These are phyloP conservation scores for Yponomeuta cagnagella DNA, from an alignment of 2,888 invertebrate species.

Conservation along the genomic window DNA sequence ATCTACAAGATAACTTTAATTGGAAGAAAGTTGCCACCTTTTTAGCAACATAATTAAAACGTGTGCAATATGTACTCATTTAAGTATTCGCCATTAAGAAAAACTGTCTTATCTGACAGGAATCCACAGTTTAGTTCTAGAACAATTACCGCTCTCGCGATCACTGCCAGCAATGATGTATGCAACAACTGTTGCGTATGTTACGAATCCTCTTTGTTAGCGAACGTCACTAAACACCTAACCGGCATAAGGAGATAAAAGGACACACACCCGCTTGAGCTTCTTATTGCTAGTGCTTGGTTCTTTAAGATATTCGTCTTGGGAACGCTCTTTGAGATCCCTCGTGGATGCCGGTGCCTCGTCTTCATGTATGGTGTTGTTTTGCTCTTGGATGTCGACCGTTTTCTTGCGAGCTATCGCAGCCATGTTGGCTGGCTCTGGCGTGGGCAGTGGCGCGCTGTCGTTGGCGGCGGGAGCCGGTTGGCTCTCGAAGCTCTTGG, in stretches of 20 bases:
- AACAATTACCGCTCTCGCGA: no score
- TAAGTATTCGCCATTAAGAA: no score
- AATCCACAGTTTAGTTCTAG: no score
- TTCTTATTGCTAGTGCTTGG: conserved; percentile 41
- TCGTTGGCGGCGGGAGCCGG: conserved; percentile 42
- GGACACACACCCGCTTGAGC: conserved; percentile 59
- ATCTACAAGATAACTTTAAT: no score
- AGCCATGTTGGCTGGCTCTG: conserved; percentile 40
- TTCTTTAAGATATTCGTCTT: conserved; percentile 20
- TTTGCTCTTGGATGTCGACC: conserved; percentile 46
- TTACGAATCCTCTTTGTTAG: no score
- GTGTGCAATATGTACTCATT: no score
- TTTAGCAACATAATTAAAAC: no score
- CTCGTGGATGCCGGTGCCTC: conserved; percentile 26
- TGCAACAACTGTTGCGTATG: no score
- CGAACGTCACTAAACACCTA: no score
- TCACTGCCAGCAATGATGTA: no score
- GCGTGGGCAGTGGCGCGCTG: conserved; percentile 43
- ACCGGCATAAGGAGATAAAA: not conserved
- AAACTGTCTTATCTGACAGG: no score
- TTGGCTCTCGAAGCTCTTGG: conserved; percentile 28
- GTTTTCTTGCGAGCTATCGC: conserved; percentile 30
- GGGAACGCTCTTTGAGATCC: not conserved
- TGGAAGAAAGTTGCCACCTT: no score
- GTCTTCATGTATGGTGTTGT: conserved; percentile 37